Conservation (phyloP, 2,888 invertebrate genomes). For the Poecilobothrus nobilitatus region DNA sequence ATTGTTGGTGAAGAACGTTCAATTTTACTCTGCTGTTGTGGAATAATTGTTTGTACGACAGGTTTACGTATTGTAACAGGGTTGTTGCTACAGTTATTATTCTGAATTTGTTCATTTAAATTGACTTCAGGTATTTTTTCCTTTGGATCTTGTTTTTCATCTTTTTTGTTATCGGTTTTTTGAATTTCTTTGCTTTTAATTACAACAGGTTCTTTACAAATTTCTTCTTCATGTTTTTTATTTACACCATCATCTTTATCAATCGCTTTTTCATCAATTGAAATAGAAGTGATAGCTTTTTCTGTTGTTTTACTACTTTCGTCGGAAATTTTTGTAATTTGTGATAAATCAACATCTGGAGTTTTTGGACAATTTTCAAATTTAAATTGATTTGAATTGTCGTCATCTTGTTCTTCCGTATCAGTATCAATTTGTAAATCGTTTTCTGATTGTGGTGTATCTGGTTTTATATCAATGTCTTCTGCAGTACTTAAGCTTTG, state of each 20-base stretch:
- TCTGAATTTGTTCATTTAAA: background rate
- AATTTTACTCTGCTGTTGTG: background rate
- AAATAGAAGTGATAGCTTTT: background rate
- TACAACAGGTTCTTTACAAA: background rate
- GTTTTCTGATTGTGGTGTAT: slow-evolving; percentile 75
- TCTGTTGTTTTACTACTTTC: slow-evolving; percentile 12
- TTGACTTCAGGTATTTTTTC: background rate
- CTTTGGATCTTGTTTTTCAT: background rate
- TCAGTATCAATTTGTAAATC: slow-evolving; percentile 80
- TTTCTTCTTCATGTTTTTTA: background rate
- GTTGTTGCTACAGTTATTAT: background rate
- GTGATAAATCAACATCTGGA: slow-evolving; percentile 47
- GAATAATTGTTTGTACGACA: background rate
- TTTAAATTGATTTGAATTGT: slow-evolving; percentile 35
- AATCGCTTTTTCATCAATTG: background rate
- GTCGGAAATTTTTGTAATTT: slow-evolving; percentile 20
- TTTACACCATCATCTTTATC: background rate
- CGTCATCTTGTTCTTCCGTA: slow-evolving; percentile 66
- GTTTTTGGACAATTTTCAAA: slow-evolving; percentile 45
- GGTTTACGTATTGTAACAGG: too few species aligned
- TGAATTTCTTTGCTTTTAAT: background rate
- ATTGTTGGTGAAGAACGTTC: slow-evolving; percentile 7
- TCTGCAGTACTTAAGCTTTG: slow-evolving; percentile 65
- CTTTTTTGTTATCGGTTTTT: background rate
- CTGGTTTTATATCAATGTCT: slow-evolving; percentile 68